These are phyloP conservation scores for Cygnus atratus DNA, from an alignment of 2,113 vertebrate genomes.

Conservation along the genomic window DNA sequence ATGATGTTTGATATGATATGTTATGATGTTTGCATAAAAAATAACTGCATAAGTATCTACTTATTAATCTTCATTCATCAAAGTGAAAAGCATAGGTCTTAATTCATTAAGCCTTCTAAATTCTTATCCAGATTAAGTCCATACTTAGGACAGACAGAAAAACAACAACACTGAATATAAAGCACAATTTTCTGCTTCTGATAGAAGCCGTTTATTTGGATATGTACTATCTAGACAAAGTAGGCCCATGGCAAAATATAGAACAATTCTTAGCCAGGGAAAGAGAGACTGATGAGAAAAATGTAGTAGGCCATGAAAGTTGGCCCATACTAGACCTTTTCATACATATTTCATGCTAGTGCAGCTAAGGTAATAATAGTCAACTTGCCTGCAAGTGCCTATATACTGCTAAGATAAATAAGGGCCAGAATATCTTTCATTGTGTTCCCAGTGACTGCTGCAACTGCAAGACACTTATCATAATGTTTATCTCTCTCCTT, in stretches of 20 bases:
- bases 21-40: neutral
- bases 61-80: neutral
- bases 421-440: neutral
- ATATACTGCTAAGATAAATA: neutral
- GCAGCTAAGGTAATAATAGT: neutral
- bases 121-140: neutral
- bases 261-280: neutral
- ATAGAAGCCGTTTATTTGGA: neutral
- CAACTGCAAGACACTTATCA: neutral
- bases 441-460: neutral
- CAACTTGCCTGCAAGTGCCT: neutral
- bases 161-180: neutral
- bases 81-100: neutral
- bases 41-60: accelerated
- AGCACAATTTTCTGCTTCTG: neutral
- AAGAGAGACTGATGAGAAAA: neutral
- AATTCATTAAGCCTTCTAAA: neutral
- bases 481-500: neutral
- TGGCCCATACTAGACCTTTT: neutral
- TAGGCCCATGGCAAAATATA: neutral
- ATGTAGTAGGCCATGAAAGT: neutral
- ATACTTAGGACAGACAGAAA: neutral
- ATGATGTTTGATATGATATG: accelerated
- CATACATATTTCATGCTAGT: neutral
- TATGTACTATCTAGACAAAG: neutral